Conservation (phyloP, 2,888 invertebrate genomes). For the Fragum fragum region DNA sequence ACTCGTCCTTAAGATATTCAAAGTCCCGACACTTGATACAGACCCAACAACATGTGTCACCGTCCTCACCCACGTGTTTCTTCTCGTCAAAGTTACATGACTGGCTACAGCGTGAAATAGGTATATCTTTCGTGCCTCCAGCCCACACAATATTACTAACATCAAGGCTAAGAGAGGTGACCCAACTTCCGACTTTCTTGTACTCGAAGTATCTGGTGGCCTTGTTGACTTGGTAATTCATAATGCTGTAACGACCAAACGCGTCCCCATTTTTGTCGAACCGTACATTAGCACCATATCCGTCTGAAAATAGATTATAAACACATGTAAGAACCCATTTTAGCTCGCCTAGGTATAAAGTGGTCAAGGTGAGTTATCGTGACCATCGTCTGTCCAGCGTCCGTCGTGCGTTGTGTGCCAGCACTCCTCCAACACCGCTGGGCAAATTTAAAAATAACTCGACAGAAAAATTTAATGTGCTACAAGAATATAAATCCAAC, state of each 20-base stretch:
- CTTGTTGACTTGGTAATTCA: slow-evolving; percentile 87
- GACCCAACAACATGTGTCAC: slow-evolving; percentile 88
- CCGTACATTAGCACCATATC: slow-evolving; percentile 90
- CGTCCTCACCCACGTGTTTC: slow-evolving; percentile 86
- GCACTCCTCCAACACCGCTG: too few relatives aligned
- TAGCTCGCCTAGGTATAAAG: too few relatives aligned
- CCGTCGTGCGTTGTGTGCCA: too few relatives aligned
- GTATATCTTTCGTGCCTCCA: slow-evolving; percentile 83
- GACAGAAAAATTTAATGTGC: too few relatives aligned
- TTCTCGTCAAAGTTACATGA: slow-evolving; percentile 86
- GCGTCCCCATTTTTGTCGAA: slow-evolving; percentile 88
- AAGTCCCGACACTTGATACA: slow-evolving; percentile 83
- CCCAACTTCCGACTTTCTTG: slow-evolving; percentile 88
- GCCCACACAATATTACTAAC: slow-evolving; percentile 86
- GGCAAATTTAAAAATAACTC: too few relatives aligned
- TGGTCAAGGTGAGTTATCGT: too few relatives aligned
- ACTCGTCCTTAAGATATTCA: slow-evolving; percentile 85
- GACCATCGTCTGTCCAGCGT: too few relatives aligned
- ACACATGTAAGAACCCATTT: too few relatives aligned
- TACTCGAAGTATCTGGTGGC: slow-evolving; percentile 82
- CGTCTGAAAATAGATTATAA: slow-evolving; percentile 89
- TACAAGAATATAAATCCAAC: too few relatives aligned
- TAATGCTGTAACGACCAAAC: slow-evolving; percentile 87
- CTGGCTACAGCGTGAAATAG: slow-evolving; percentile 86
- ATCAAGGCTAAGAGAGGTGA: slow-evolving; percentile 87